These are phyloP conservation scores for Malurus leucopterus DNA, from an alignment of 2,797 vertebrate species.

Conservation along the genomic window DNA sequence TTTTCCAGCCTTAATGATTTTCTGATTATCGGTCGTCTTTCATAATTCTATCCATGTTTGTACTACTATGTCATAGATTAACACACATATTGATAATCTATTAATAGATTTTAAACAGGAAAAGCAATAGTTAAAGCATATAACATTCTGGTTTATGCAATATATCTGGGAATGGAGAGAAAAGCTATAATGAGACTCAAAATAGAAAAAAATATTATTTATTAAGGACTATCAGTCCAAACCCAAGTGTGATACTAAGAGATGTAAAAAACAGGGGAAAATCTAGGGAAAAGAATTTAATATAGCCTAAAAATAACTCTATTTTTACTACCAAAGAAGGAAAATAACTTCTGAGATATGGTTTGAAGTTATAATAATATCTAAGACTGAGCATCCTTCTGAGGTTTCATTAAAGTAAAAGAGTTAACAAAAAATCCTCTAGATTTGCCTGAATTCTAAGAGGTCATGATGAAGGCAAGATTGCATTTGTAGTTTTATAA, in stretches of 20 bases:
- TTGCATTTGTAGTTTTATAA: background rate
- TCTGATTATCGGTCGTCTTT: background rate
- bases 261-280: background rate
- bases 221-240: background rate
- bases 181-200: background rate
- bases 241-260: background rate
- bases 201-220: background rate
- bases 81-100: background rate
- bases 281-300: background rate
- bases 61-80: background rate
- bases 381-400: background rate
- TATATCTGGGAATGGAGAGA: background rate
- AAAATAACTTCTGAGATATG: background rate
- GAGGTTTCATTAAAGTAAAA: background rate
- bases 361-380: background rate
- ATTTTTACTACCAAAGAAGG: background rate
- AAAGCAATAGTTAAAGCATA: background rate
- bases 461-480: background rate
- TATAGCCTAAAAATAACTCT: background rate
- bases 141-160: background rate
- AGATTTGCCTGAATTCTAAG: background rate
- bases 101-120: background rate
- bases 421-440: background rate
- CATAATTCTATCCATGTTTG: background rate
- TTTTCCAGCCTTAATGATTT: background rate